Conservation (phyloP, 2,888 invertebrate species). For the Leptinotarsa peninsularis region DNA sequence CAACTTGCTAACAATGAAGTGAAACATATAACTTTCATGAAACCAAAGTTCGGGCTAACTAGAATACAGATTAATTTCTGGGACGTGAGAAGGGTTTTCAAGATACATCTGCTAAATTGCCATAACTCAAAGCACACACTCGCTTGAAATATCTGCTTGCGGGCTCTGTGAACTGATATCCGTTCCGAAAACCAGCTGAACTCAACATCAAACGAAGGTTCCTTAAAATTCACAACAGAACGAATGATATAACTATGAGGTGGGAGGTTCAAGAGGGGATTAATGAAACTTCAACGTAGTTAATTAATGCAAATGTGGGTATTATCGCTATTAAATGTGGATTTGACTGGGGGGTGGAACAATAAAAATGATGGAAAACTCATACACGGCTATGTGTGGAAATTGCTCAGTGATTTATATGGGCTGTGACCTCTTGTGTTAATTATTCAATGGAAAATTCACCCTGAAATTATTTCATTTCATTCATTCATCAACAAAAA, state of each 20-base stretch:
- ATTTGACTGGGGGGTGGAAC: neutral
- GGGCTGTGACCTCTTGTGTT: too few relatives aligned
- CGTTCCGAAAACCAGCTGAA: neutral
- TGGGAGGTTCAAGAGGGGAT: neutral
- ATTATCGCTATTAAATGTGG: neutral
- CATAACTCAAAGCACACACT: conserved; percentile 5
- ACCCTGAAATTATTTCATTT: too few relatives aligned
- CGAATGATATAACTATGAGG: neutral
- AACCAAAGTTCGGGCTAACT: neutral
- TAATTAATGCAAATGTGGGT: neutral
- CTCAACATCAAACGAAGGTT: neutral
- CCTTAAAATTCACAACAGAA: neutral
- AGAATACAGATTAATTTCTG: neutral
- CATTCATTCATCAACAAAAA: too few relatives aligned
- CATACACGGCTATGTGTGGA: too few relatives aligned
- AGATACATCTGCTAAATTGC: conserved; percentile 5
- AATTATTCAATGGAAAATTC: too few relatives aligned
- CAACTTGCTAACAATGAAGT: neutral
- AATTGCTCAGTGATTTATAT: too few relatives aligned
- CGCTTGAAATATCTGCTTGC: neutral
- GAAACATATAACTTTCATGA: conserved; percentile 3
- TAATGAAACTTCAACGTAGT: neutral
- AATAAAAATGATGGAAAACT: too few relatives aligned
- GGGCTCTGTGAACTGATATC: neutral
- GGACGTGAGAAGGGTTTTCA: conserved; percentile 3